Evolutionary conservation across 2,888 invertebrate genomes (phyloP), one percentile per base, ranked within the genome.

Genomic region (Bhutanitis thaidina): DNA sequence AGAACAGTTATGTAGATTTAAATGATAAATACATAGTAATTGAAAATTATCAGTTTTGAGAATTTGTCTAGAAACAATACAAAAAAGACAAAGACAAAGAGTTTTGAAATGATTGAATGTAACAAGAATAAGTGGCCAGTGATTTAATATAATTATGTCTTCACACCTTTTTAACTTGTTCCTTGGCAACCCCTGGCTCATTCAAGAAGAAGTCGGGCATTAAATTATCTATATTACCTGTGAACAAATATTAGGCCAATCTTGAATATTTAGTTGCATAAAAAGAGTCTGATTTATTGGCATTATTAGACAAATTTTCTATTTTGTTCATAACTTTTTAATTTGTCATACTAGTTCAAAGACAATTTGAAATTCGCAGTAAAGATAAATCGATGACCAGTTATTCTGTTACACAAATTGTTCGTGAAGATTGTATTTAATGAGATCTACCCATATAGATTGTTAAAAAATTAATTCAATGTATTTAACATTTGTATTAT

Each of bases 161-260:
- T 74, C 76, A 73, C 71, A 85, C 85, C 83, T 82, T 76, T 67
- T 69, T 75, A 43, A 64, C 57, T 41, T 65, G 60, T 51, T 54
- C 54, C 63, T 62, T 56, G 61, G 63, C 53, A 50, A 65, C 67
- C 37, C 62, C 76, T 55, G 72, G 78, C 54, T 69, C 69, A 43
- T 87, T 96, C 80, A 98, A 86, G 90, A 98, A 98, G 87, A 97
- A 97, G 86, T 98, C 98, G 0, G 93, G 91, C 91, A 97, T 92
- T 57, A 98, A 87, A 57, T 92, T 91, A 54, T 91, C 87, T 62
- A 90, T 71, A 71, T 92, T 91, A 67, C 90, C 91, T 92, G 80
- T 55, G 85, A 84, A 85, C 77, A 83, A 83, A 80, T 58, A 70
- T 62, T 70, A 56, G 25, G 45, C 51, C 35, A 48, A 52, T 57